These are phyloP conservation scores for Crossoptilon crossoptilon DNA, from an alignment of 2,797 vertebrate species.

Conservation along the genomic window DNA sequence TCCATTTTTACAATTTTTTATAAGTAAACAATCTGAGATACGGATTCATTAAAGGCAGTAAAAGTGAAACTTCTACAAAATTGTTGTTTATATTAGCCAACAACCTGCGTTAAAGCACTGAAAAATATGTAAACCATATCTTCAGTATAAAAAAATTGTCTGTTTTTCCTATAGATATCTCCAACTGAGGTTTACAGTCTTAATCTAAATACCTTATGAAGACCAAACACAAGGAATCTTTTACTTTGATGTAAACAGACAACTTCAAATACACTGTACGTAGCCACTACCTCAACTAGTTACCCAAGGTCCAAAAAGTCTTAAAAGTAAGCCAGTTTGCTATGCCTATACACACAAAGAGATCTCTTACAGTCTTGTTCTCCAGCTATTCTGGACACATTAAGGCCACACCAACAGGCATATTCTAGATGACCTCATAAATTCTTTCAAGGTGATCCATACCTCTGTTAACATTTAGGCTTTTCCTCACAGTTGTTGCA, in stretches of 20 bases:
- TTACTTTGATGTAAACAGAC: background rate
- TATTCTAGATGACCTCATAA: background rate
- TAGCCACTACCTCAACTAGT: background rate
- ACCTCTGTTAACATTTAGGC: background rate
- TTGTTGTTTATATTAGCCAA: background rate
- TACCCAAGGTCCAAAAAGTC: background rate
- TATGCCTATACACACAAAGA: background rate
- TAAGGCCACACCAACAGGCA: background rate
- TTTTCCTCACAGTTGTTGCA: background rate
- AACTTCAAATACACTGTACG: background rate
- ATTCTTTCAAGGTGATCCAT: background rate
- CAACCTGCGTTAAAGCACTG: rapidly evolving
- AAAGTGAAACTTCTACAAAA: background rate
- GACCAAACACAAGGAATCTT: background rate
- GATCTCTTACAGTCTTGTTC: background rate
- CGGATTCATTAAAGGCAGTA: background rate
- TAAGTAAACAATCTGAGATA: background rate
- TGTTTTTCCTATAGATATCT: background rate
- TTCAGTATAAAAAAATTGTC: rapidly evolving
- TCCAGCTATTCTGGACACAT: background rate
- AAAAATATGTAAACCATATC: background rate
- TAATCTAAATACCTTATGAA: background rate
- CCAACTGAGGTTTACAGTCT: background rate
- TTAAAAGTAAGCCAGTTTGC: background rate
- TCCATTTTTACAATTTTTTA: background rate